phyloP scores from a whole-genome alignment of 37 sponge, comb jelly and placozoan genomes.

The Dysidea cf. avara region DNA sequence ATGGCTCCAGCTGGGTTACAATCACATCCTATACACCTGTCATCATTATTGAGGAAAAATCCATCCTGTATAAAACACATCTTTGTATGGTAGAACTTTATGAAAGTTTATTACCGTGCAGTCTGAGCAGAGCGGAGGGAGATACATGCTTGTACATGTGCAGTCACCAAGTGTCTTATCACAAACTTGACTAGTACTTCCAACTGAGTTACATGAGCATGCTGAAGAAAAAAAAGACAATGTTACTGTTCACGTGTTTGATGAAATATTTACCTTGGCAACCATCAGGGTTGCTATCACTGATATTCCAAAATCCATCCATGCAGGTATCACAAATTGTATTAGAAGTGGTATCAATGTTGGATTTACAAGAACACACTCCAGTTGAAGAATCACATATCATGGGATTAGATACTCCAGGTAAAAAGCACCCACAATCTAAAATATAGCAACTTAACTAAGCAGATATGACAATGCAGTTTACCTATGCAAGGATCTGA shows the following conservation, averaged over 20 bases:
- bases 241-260: no score
- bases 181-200: no score
- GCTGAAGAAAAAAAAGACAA: conserved; percentile 12
- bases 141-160: no score
- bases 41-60: no score
- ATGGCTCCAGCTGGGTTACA: conserved; percentile 79
- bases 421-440: no score
- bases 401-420: no score
- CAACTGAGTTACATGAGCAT: conserved; percentile 43
- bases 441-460: no score
- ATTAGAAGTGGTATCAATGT: no score
- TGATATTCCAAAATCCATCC: conserved; percentile 62
- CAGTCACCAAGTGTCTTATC: no score
- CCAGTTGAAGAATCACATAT: no score
- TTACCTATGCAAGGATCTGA: conserved; percentile 64
- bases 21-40: conserved; percentile 69
- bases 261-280: conserved; percentile 77
- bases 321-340: conserved; percentile 18
- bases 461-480: no score
- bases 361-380: conserved; percentile 39
- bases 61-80: conserved; percentile 23
- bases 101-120: not conserved
- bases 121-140: no score
- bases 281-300: conserved; percentile 32
- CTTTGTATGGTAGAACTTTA: not conserved